Base-by-base conservation (phyloP, 2,888 invertebrate genomes). In the Thumatha senex region DNA sequence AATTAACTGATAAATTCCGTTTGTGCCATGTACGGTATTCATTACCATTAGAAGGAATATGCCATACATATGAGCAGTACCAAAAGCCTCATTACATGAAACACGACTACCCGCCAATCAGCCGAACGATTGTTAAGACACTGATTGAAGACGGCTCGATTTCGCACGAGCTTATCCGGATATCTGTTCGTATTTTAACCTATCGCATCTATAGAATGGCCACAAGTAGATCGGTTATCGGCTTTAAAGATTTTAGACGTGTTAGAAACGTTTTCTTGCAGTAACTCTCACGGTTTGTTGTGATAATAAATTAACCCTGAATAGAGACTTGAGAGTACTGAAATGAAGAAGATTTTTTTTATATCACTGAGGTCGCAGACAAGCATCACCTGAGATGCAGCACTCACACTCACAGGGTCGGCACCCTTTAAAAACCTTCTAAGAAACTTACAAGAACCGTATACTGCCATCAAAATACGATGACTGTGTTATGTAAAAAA, bases 91-190 rank as follows among this genome's bases (percentile, higher is more conserved):
- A 85, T 86, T 85, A 85, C 71, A 62, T 55, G 63, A 74, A 76
- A 81, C 82, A 82, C 82, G 84, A 81, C 74, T 72, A 69, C 69
- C 81, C 82, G 69, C 81, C 82, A 85, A 86, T 84, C 84, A 85
- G 64, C 67, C 71, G 64, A 65, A 67, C 73, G 73, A 84, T 84
- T 85, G 84, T 82, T 80, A 72, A 56, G 54, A 61, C 57, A 44
- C 63, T 78, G 81, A 84, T 84, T 81, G 80, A 84, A 84, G 80
- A 80, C 78, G 75, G 70, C 70, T 74, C 78, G 76, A 78, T 76
- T 86, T 87, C 79, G 78, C 80, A 83, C 84, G 78, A 56, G 55
- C 51, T 73, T 74, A 80, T 76, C 68, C 64, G 54, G 56, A 68
- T 60, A 64, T 51, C 48, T 41, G 40, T 48, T 42, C 24, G 54